These are phyloP conservation scores for Ips typographus DNA, from an alignment of 1,140 invertebrate species.

Conservation along the genomic window DNA sequence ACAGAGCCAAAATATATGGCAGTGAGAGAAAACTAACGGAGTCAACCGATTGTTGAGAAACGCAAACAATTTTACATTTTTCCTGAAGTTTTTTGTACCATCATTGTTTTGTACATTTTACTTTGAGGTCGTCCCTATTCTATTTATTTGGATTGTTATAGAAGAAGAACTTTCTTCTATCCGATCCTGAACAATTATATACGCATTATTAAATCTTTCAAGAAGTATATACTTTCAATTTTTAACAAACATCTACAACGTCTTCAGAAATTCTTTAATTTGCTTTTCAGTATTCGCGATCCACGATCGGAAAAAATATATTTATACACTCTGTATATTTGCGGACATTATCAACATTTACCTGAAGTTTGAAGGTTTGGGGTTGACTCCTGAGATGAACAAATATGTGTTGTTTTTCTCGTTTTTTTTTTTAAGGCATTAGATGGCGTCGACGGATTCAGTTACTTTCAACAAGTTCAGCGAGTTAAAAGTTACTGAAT, in stretches of 20 bases:
- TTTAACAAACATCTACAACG: slow-evolving; percentile 37
- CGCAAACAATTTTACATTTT: slow-evolving; percentile 34
- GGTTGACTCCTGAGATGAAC: slow-evolving; percentile 46
- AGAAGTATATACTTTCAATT: slow-evolving; percentile 39
- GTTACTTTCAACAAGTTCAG: too few relatives aligned
- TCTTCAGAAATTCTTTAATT: slow-evolving; percentile 27
- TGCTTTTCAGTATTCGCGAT: slow-evolving; percentile 21
- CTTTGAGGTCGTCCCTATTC: slow-evolving; percentile 17
- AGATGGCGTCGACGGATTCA: slow-evolving; percentile 42
- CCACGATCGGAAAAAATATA: slow-evolving; percentile 21
- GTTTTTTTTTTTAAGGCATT: slow-evolving; percentile 45
- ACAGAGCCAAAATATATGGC: slow-evolving; percentile 49
- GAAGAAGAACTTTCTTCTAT: slow-evolving; percentile 1
- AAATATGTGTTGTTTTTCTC: slow-evolving; percentile 44
- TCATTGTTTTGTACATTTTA: slow-evolving; percentile 47
- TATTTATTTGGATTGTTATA: not conserved
- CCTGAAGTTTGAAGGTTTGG: slow-evolving; percentile 34
- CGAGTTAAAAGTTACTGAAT: too few relatives aligned
- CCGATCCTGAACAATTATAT: not conserved
- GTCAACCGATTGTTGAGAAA: slow-evolving; percentile 43
- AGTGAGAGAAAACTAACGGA: slow-evolving; percentile 45
- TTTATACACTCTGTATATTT: slow-evolving; percentile 27
- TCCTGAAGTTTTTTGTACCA: slow-evolving; percentile 50
- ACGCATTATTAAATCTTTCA: slow-evolving; percentile 25
- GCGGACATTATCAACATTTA: slow-evolving; percentile 30